A percentile compares a stretch with the other conserved stretches of the same genome.
These are phyloP conservation scores for Polyommatus icarus DNA, from an alignment of 2,888 invertebrate species.

Conservation along the genomic window DNA sequence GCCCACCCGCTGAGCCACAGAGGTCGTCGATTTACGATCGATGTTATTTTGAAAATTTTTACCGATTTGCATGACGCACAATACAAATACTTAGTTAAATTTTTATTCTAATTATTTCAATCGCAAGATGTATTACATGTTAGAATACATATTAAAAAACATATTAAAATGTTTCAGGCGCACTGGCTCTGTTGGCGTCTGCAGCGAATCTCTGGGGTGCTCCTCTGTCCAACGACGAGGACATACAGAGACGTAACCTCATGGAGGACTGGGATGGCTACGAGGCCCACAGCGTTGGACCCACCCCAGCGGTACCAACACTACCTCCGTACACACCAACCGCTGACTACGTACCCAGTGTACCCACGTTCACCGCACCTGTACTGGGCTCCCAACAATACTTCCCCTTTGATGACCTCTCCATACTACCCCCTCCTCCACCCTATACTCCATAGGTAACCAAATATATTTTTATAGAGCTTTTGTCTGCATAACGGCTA, in stretches of 20 bases:
- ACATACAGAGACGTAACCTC: slow-evolving; percentile 76
- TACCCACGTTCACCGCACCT: slow-evolving; percentile 63
- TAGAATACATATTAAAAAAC: not conserved
- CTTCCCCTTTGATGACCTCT: slow-evolving; percentile 74
- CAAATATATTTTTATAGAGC: slow-evolving; percentile 16
- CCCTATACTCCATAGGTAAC: slow-evolving; percentile 72
- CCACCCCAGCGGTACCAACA: slow-evolving; percentile 78
- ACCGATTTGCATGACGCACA: not conserved
- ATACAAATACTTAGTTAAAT: not conserved
- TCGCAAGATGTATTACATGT: not conserved
- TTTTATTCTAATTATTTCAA: not conserved
- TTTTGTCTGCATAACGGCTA: not conserved
- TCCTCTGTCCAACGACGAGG: slow-evolving; percentile 70
- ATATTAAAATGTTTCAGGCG: slow-evolving; percentile 71
- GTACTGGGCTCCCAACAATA: slow-evolving; percentile 68
- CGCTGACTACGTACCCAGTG: slow-evolving; percentile 59
- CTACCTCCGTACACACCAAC: slow-evolving; percentile 82
- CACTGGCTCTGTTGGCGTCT: slow-evolving; percentile 83
- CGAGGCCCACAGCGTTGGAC: slow-evolving; percentile 81
- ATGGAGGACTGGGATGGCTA: slow-evolving; percentile 83
- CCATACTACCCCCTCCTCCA: slow-evolving; percentile 74
- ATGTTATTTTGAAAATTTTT: not conserved
- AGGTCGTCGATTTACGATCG: no score
- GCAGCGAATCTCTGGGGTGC: slow-evolving; percentile 85
- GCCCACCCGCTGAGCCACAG: no score